A percentile compares a stretch with the other conserved stretches of the same genome.
These are phyloP conservation scores for Saimiri boliviensis DNA, from an alignment of 2,113 vertebrate genomes.

Conservation along the genomic window DNA sequence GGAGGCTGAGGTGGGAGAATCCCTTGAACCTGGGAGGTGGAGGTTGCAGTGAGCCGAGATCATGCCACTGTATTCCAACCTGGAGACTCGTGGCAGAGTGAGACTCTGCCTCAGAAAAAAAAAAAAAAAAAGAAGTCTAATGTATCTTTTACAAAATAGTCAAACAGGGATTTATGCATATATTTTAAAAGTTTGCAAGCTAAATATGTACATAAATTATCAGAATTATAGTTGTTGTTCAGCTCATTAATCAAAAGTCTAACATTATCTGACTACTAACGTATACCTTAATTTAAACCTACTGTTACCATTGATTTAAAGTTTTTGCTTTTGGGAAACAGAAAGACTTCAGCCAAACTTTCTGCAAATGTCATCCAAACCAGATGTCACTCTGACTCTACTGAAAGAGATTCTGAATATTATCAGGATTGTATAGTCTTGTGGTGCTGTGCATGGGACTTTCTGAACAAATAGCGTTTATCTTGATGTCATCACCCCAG, in stretches of 20 bases:
- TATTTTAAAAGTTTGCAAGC: not conserved
- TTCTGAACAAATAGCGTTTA: not conserved
- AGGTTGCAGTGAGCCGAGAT: no score
- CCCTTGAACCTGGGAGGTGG: no score
- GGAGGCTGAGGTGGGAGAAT: no score
- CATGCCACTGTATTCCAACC: no score
- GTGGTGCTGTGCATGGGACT: not conserved
- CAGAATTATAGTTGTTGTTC: not conserved
- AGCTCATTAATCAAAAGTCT: not conserved
- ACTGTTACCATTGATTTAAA: not conserved
- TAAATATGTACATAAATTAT: not conserved
- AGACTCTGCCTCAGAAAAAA: not conserved
- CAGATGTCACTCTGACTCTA: not conserved
- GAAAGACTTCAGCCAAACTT: not conserved
- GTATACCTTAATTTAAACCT: not conserved
- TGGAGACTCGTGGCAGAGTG: no score
- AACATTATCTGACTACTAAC: not conserved
- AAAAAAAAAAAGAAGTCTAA: not conserved
- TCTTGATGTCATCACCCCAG: constrained; percentile 40
- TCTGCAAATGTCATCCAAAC: not conserved
- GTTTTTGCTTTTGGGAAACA: not conserved
- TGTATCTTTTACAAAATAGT: not conserved
- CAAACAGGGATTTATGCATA: not conserved
- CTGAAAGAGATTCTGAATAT: not conserved
- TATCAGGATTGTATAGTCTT: not conserved